These are phyloP conservation scores for Aegotheles bennettii DNA, from an alignment of 2,113 vertebrate genomes.

Conservation along the genomic window DNA sequence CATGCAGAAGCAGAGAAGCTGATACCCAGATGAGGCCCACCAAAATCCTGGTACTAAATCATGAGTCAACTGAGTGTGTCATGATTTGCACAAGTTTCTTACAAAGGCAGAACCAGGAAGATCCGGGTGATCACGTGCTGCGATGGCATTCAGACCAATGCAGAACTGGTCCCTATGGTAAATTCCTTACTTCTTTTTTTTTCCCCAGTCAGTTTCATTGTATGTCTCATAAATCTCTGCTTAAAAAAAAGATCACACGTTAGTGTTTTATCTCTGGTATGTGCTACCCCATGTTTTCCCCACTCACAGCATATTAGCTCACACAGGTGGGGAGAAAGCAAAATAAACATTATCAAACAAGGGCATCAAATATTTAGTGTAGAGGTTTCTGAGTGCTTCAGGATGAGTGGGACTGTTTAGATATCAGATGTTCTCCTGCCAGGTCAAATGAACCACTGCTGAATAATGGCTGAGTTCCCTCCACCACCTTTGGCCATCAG, in stretches of 20 bases:
- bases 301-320: neutral
- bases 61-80: neutral
- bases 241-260: neutral
- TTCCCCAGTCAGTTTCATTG: neutral
- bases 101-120: neutral
- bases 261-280: slow-evolving; percentile 1
- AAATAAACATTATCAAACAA: slow-evolving; percentile 41
- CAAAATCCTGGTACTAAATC: neutral
- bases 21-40: neutral
- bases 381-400: slow-evolving; percentile 52
- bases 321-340: slow-evolving; percentile 26
- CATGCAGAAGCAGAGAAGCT: neutral
- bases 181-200: neutral
- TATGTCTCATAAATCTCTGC: neutral
- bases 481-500: slow-evolving; percentile 59
- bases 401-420: slow-evolving; percentile 61
- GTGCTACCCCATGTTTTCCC: neutral
- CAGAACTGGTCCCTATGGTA: neutral
- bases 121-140: no score
- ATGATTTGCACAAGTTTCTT: neutral
- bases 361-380: slow-evolving; percentile 67
- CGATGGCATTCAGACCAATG: neutral
- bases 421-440: slow-evolving; percentile 73
- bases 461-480: slow-evolving; percentile 62
- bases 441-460: slow-evolving; percentile 61